These are phyloP conservation scores for Guaruba guarouba DNA, from an alignment of 2,113 vertebrate species.

Conservation along the genomic window DNA sequence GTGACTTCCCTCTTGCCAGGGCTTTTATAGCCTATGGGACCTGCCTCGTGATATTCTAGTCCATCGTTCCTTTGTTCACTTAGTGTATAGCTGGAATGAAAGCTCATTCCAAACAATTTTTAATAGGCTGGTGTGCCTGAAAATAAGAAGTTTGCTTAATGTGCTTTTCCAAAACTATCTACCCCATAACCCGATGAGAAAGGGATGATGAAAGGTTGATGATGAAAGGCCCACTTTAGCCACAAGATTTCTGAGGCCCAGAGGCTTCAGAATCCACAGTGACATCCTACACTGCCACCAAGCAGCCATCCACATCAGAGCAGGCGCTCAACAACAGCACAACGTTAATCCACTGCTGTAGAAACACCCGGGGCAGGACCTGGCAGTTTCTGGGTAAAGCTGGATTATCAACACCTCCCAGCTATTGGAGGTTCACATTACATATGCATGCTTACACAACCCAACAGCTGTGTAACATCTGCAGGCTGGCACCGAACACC, in stretches of 20 bases:
- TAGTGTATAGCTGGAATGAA: not conserved
- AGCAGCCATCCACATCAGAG: not conserved
- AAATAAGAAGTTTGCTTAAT: rapidly evolving
- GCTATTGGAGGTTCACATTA: rapidly evolving
- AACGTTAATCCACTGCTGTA: not conserved
- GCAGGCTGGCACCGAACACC: not conserved
- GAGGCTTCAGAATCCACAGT: not conserved
- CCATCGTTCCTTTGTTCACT: rapidly evolving
- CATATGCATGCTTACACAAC: not conserved
- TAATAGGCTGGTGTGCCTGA: rapidly evolving
- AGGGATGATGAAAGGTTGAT: no score
- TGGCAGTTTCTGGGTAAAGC: not conserved
- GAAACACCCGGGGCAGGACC: not conserved
- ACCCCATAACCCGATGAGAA: rapidly evolving
- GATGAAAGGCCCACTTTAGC: rapidly evolving
- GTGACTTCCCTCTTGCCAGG: rapidly evolving
- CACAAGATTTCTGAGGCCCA: rapidly evolving
- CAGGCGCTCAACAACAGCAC: not conserved
- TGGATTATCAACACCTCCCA: not conserved
- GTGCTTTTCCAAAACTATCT: rapidly evolving
- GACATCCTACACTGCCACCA: not conserved
- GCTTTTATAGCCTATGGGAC: rapidly evolving
- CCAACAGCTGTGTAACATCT: not conserved
- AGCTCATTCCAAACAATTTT: not conserved
- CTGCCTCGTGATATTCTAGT: rapidly evolving